phyloP scores from a whole-genome alignment of 2,888 invertebrate genomes.

The Podotricha telesiphe region DNA sequence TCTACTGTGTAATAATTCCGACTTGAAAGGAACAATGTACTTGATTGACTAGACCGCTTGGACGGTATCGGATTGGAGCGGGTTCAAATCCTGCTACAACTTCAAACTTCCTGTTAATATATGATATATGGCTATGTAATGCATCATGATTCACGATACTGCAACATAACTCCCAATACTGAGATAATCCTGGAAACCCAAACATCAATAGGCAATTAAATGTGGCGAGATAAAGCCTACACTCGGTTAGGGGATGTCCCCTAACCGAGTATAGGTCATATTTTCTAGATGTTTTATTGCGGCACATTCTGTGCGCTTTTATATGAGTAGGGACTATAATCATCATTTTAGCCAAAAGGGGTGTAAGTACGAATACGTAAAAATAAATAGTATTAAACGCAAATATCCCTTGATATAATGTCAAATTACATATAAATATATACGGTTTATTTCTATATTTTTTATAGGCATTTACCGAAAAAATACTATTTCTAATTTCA shows the following conservation, averaged over 20 bases:
- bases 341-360: not conserved
- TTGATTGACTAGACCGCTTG: not conserved
- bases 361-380: not conserved
- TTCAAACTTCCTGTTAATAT: too few relatives aligned
- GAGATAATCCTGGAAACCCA: slow-evolving; percentile 24
- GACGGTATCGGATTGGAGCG: not conserved
- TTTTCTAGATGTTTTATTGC: slow-evolving; percentile 30
- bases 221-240: slow-evolving; percentile 31
- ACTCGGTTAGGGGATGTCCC: slow-evolving; percentile 10
- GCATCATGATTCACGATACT: not conserved
- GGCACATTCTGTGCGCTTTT: slow-evolving; percentile 5
- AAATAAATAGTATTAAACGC: too few relatives aligned
- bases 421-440: too few relatives aligned
- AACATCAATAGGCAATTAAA: slow-evolving; percentile 30
- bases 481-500: too few relatives aligned
- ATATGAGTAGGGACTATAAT: not conserved
- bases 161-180: not conserved
- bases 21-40: too few relatives aligned
- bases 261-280: slow-evolving; percentile 21
- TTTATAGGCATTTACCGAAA: too few relatives aligned
- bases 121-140: not conserved
- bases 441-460: too few relatives aligned
- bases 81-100: not conserved
- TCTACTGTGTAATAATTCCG: not conserved
- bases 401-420: too few relatives aligned